Percentiles rank a stretch among this genome's conserved stretches.
Evolutionary conservation across 2,113 vertebrate species (phyloP).

Genomic region (Bothrops jararaca): DNA sequence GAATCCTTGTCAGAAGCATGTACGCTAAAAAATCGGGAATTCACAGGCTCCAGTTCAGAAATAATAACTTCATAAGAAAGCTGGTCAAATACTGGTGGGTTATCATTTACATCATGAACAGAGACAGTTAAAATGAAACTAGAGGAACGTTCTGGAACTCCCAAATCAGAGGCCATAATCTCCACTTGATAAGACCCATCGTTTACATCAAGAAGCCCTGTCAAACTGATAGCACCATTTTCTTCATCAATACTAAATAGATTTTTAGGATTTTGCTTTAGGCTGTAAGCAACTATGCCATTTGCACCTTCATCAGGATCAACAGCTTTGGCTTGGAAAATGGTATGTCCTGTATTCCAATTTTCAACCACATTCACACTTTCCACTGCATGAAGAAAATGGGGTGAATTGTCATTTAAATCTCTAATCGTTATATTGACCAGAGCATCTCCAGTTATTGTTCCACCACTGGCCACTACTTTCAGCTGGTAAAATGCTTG

Average conservation of each 20-base stretch:
- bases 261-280: slow-evolving; percentile 87
- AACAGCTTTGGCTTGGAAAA: slow-evolving; percentile 90
- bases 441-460: slow-evolving; percentile 84
- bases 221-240: slow-evolving; percentile 85
- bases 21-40: slow-evolving; percentile 95
- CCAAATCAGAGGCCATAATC: slow-evolving; percentile 85
- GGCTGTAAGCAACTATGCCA: slow-evolving; percentile 85
- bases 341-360: slow-evolving; percentile 89
- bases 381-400: slow-evolving; percentile 84
- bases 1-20: slow-evolving; percentile 92
- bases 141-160: slow-evolving; percentile 85
- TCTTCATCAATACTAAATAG: slow-evolving; percentile 85
- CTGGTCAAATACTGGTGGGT: slow-evolving; percentile 92
- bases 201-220: slow-evolving; percentile 82
- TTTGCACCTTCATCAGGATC: slow-evolving; percentile 92
- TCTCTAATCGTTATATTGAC: slow-evolving; percentile 96
- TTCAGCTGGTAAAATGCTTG: slow-evolving; percentile 90
- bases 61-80: slow-evolving; percentile 93
- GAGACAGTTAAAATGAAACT: slow-evolving; percentile 85
- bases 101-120: slow-evolving; percentile 96
- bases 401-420: slow-evolving; percentile 93
- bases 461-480: slow-evolving; percentile 88
- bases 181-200: slow-evolving; percentile 90
- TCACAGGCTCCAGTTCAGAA: slow-evolving; percentile 89
- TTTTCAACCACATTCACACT: slow-evolving; percentile 93